Evolutionary conservation across 2,888 invertebrate species (phyloP).

Genomic region (Gortyna flavago): DNA sequence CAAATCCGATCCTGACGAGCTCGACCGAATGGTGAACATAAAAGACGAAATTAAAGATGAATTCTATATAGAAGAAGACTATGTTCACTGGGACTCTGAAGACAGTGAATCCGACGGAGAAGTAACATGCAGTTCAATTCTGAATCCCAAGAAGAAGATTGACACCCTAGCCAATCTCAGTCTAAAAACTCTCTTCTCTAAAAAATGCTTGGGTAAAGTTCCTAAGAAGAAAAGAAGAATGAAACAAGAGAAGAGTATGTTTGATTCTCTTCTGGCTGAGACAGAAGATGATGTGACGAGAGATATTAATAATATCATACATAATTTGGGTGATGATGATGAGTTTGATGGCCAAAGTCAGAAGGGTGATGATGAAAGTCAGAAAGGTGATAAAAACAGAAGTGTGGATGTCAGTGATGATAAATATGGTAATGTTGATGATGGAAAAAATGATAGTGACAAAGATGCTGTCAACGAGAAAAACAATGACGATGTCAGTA

Average conservation of each 20-base stretch:
- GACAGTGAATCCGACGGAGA: slow-evolving; percentile 50
- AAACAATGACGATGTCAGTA: slow-evolving; percentile 3
- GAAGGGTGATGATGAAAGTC: slow-evolving; percentile 6
- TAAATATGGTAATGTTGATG: background rate
- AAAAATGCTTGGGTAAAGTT: slow-evolving; percentile 75
- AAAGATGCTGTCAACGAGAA: slow-evolving; percentile 5
- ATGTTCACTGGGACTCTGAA: slow-evolving; percentile 80
- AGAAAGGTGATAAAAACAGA: background rate
- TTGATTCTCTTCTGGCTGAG: slow-evolving; percentile 54
- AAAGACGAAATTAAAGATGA: slow-evolving; percentile 71
- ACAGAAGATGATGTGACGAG: slow-evolving; percentile 64
- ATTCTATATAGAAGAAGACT: slow-evolving; percentile 70
- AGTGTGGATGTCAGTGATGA: slow-evolving; percentile 5
- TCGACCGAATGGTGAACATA: slow-evolving; percentile 78
- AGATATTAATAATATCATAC: slow-evolving; percentile 73
- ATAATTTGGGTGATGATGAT: slow-evolving; percentile 66
- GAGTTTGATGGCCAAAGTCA: slow-evolving; percentile 1
- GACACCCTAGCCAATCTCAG: slow-evolving; percentile 72
- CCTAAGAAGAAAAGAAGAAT: slow-evolving; percentile 72
- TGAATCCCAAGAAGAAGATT: slow-evolving; percentile 58
- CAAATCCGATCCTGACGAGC: slow-evolving; percentile 71
- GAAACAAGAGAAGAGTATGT: slow-evolving; percentile 45
- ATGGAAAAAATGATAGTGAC: background rate
- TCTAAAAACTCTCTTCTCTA: slow-evolving; percentile 79
- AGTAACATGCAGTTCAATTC: slow-evolving; percentile 5